Percentiles rank a stretch among this genome's conserved stretches.
phyloP scores from a whole-genome alignment of 2,888 invertebrate genomes.

The Pristionchus entomophagus region DNA sequence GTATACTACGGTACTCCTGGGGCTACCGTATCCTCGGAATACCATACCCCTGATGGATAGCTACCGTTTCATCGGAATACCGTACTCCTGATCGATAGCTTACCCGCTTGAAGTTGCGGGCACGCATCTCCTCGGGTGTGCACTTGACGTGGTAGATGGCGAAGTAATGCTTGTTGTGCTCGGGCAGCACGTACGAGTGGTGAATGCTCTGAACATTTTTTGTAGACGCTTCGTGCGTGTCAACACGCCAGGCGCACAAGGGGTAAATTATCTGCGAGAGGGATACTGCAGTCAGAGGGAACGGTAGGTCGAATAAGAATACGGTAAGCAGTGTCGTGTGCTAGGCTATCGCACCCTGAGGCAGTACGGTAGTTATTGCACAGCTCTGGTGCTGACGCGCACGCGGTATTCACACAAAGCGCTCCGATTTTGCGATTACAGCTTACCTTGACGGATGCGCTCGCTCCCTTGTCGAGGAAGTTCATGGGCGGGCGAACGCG shows the following conservation, averaged over 20 bases:
- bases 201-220: neutral
- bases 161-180: slow-evolving; percentile 25
- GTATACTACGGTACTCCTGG: too few relatives aligned
- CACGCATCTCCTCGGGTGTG: neutral
- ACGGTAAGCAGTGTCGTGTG: neutral
- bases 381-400: neutral
- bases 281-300: neutral
- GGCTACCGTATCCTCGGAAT: too few relatives aligned
- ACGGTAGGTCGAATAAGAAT: too few relatives aligned
- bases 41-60: too few relatives aligned
- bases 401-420: neutral
- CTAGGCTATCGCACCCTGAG: neutral
- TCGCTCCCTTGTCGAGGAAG: neutral
- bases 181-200: slow-evolving; percentile 10
- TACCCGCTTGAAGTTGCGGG: slow-evolving; percentile 22
- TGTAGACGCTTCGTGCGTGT: too few relatives aligned
- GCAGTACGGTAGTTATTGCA: neutral
- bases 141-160: slow-evolving; percentile 35
- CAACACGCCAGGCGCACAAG: too few relatives aligned
- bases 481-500: slow-evolving; percentile 25
- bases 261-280: too few relatives aligned
- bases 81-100: neutral
- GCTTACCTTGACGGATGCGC: neutral
- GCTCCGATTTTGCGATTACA: neutral
- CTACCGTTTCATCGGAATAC: neutral